Evolutionary conservation across 2,888 invertebrate species (phyloP).

Genomic region (Ypsolopha scabrella): DNA sequence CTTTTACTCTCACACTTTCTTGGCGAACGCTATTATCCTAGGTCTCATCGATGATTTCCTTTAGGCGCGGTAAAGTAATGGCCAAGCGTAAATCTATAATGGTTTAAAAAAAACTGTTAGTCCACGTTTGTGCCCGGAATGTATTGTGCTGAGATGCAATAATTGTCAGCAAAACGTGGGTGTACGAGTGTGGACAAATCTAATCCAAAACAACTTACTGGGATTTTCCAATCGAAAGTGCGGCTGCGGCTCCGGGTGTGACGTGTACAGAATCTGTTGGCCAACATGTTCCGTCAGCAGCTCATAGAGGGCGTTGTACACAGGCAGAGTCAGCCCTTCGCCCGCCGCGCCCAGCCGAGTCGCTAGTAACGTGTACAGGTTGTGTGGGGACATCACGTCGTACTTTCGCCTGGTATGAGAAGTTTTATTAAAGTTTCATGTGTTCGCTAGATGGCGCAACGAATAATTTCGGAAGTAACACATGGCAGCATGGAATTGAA

Average conservation of each 20-base stretch:
- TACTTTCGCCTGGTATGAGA: constrained; percentile 86
- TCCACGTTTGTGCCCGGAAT: too few relatives aligned
- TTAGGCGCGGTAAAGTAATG: too few relatives aligned
- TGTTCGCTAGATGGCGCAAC: too few relatives aligned
- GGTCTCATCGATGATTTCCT: too few relatives aligned
- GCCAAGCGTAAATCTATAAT: too few relatives aligned
- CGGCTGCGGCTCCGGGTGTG: constrained; percentile 95
- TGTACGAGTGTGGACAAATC: background rate
- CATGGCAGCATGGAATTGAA: too few relatives aligned
- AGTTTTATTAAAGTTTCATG: background rate
- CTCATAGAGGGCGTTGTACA: constrained; percentile 99
- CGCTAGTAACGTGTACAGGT: constrained; percentile 96
- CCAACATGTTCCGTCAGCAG: constrained; percentile 98
- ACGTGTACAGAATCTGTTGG: constrained; percentile 92
- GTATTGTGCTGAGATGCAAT: too few relatives aligned
- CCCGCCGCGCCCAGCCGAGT: constrained; percentile 82
- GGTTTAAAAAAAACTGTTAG: too few relatives aligned
- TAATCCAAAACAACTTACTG: constrained; percentile 73
- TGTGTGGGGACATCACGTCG: constrained; percentile 99
- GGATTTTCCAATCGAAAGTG: constrained; percentile 96
- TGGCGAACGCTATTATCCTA: too few relatives aligned
- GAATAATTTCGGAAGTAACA: too few relatives aligned
- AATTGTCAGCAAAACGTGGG: too few relatives aligned
- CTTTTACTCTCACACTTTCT: too few relatives aligned
- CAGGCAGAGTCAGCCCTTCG: constrained; percentile 91